Conservation (phyloP, 1,140 invertebrate species). For the Meloidogyne exigua region DNA sequence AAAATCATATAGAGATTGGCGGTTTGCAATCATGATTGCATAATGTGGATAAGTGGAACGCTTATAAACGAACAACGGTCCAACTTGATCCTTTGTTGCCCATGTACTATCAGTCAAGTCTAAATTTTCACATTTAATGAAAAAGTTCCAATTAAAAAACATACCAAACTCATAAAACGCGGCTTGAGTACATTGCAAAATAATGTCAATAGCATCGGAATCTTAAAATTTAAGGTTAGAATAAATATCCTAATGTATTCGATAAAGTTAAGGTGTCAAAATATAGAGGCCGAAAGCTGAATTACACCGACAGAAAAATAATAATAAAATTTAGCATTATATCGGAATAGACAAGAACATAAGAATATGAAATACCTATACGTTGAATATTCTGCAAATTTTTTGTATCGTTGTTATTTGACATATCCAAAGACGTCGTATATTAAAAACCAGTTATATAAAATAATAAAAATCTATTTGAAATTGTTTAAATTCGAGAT, state of each 20-base stretch:
- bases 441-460: too few species aligned
- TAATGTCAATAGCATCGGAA: not conserved
- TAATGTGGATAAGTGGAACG: constrained; percentile 41
- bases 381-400: not conserved
- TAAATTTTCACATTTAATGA: not conserved
- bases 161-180: not conserved
- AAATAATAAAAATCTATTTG: too few species aligned
- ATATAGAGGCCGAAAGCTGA: too few species aligned
- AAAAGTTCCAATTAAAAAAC: not conserved
- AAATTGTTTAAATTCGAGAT: too few species aligned
- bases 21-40: constrained; percentile 52
- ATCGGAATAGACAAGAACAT: not conserved
- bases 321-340: too few species aligned
- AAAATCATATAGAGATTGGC: constrained; percentile 49
- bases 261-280: too few species aligned
- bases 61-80: constrained; percentile 49
- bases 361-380: not conserved
- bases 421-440: not conserved
- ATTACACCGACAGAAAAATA: too few species aligned
- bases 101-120: constrained; percentile 25
- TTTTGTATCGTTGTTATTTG: not conserved
- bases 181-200: not conserved
- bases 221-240: not conserved
- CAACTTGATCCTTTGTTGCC: constrained; percentile 41
- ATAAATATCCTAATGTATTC: too few species aligned